Evolutionary conservation across 2,888 invertebrate genomes (phyloP).

Genomic region (Cryptocheilus praepositus): DNA sequence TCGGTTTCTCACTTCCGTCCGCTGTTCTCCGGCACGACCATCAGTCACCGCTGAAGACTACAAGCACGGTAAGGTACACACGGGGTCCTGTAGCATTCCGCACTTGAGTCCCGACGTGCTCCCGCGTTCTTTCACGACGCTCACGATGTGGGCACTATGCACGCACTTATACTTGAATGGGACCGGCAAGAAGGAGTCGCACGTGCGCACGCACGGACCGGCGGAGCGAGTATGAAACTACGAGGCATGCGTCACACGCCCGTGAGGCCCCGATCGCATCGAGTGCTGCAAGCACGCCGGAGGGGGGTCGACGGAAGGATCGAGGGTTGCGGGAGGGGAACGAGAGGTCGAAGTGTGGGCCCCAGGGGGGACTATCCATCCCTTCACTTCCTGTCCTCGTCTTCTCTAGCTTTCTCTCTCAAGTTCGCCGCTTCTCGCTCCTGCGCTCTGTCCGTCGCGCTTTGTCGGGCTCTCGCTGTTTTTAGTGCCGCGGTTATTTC

Average conservation of each 20-base stretch:
- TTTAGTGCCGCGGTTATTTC: too few relatives aligned
- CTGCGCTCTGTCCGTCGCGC: too few relatives aligned
- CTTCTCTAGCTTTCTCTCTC: constrained; percentile 12
- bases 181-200: constrained; percentile 19
- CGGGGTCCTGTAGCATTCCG: too few relatives aligned
- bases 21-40: too few relatives aligned
- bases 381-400: constrained; percentile 13
- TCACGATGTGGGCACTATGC: constrained; percentile 1
- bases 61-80: neutral
- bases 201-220: constrained; percentile 50
- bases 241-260: constrained; percentile 58
- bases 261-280: constrained; percentile 54
- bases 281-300: constrained; percentile 43
- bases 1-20: too few relatives aligned
- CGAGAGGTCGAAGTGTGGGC: constrained; percentile 42
- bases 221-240: constrained; percentile 57
- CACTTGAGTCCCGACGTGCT: too few relatives aligned
- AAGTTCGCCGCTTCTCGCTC: constrained; percentile 1
- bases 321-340: constrained; percentile 29
- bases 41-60: neutral
- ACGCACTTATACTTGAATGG: neutral
- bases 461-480: too few relatives aligned
- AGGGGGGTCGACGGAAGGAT: constrained; percentile 36
- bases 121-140: neutral
- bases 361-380: constrained; percentile 40